Evolutionary conservation across 2,797 vertebrate genomes (phyloP).

Genomic region (Pachyuromys duprasi): DNA sequence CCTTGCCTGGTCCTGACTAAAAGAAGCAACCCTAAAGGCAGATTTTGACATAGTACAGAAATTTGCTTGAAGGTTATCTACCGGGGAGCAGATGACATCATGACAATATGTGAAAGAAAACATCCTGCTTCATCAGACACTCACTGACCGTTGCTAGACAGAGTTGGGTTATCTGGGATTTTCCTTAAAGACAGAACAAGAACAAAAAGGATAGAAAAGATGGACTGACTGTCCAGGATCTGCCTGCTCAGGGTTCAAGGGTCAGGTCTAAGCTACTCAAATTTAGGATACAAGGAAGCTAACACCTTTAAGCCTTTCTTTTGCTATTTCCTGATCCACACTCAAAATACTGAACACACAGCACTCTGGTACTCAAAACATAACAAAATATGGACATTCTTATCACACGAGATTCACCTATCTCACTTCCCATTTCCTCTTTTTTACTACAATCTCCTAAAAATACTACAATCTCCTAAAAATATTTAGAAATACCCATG

Average conservation of each 20-base stretch:
- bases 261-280: constrained; percentile 6
- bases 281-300: constrained; percentile 1
- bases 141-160: not conserved
- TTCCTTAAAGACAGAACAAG: constrained; percentile 40
- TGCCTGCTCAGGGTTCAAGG: constrained; percentile 36
- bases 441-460: constrained; percentile 36
- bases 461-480: constrained; percentile 43
- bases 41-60: not conserved
- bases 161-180: not conserved
- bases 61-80: not conserved
- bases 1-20: constrained; percentile 30
- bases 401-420: constrained; percentile 11
- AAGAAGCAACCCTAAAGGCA: constrained; percentile 9
- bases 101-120: not conserved
- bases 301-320: constrained; percentile 13
- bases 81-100: not conserved
- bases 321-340: not conserved
- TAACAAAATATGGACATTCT: not conserved
- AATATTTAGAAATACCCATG: constrained; percentile 50
- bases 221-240: not conserved
- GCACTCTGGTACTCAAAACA: not conserved
- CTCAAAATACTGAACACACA: constrained; percentile 9
- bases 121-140: not conserved
- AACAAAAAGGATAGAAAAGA: constrained; percentile 4
- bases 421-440: not conserved